A percentile compares a stretch with the other conserved stretches of the same genome.
phyloP scores from a whole-genome alignment of 2,888 invertebrate species.

The Parnassius apollo region DNA sequence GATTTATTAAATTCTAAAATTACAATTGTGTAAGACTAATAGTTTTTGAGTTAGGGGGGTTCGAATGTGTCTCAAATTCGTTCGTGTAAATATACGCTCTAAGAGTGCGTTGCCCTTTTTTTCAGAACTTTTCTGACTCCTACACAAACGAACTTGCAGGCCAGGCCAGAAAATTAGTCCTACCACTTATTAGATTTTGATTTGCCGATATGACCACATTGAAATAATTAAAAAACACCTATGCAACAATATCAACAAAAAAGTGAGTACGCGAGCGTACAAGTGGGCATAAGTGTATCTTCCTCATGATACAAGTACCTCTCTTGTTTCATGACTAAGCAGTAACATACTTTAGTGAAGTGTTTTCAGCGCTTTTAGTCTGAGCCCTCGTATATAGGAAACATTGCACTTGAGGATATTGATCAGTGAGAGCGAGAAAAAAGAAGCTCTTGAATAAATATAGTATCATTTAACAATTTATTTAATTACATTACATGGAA shows the following conservation, averaged over 20 bases:
- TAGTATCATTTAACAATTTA: too few relatives aligned
- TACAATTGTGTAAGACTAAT: too few relatives aligned
- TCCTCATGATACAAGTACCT: slow-evolving; percentile 11
- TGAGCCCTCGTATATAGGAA: slow-evolving; percentile 14
- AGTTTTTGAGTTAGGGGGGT: too few relatives aligned
- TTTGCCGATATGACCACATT: neutral
- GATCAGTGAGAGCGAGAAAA: slow-evolving; percentile 8
- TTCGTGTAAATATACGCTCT: too few relatives aligned
- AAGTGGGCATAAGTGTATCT: slow-evolving; percentile 10
- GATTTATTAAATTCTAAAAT: too few relatives aligned
- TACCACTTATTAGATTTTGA: neutral
- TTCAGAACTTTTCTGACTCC: too few relatives aligned
- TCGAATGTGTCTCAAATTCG: too few relatives aligned
- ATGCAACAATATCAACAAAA: neutral
- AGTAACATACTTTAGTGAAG: slow-evolving; percentile 21
- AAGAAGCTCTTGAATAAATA: neutral
- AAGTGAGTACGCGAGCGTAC: neutral
- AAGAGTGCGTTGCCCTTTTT: too few relatives aligned
- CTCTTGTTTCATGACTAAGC: slow-evolving; percentile 22
- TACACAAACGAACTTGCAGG: too few relatives aligned
- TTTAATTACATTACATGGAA: too few relatives aligned
- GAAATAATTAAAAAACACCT: slow-evolving; percentile 6
- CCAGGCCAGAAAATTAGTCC: too few relatives aligned
- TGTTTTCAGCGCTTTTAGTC: slow-evolving; percentile 17
- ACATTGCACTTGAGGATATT: slow-evolving; percentile 18